phyloP scores from a whole-genome alignment of 2,113 vertebrate genomes.

The Phocoena phocoena region DNA sequence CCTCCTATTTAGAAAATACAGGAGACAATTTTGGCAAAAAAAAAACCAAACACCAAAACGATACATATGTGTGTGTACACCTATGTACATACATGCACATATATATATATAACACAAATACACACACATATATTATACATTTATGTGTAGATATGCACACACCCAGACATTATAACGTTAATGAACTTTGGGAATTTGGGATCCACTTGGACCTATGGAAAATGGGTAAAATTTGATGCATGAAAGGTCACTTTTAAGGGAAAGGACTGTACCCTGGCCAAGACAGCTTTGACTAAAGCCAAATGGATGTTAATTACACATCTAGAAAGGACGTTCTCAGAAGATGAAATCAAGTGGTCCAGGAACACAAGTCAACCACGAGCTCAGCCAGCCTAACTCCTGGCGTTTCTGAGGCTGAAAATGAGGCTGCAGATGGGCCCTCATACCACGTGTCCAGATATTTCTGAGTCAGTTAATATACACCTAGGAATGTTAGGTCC shows the following conservation, averaged over 20 bases:
- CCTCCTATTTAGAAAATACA: background rate
- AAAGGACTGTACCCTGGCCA: background rate
- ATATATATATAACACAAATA: no score
- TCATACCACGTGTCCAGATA: background rate
- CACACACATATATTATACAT: no score
- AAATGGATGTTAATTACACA: background rate
- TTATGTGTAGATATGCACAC: background rate
- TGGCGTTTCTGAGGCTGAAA: background rate
- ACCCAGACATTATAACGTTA: background rate
- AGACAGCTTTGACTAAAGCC: background rate
- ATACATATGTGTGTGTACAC: background rate
- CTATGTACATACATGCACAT: background rate
- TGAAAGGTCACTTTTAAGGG: background rate
- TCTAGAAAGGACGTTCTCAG: background rate
- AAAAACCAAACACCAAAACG: background rate
- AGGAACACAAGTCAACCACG: no score
- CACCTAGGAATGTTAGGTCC: background rate
- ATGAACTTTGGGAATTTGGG: background rate
- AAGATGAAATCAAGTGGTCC: background rate
- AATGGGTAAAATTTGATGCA: background rate
- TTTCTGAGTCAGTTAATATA: background rate
- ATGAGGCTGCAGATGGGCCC: background rate
- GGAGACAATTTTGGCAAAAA: background rate
- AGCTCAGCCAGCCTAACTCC: background rate
- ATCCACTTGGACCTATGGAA: background rate